A percentile compares a stretch with the other conserved stretches of the same genome.
Evolutionary conservation across 1,140 invertebrate genomes (phyloP).

Genomic region (Tyrophagus putrescentiae): DNA sequence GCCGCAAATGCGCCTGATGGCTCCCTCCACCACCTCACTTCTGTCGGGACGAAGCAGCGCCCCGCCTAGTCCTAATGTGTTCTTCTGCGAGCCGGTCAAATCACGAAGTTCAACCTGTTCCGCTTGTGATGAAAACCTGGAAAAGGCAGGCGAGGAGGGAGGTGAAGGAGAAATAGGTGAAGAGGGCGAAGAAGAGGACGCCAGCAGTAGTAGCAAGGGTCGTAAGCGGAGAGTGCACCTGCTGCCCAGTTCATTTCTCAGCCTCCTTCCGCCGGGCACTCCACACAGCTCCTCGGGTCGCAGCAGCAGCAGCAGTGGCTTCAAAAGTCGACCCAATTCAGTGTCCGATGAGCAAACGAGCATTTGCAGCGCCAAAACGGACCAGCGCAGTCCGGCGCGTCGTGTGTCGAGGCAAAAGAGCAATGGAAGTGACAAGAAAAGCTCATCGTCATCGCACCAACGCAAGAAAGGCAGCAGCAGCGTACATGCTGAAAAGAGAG

Average conservation of each 20-base stretch:
- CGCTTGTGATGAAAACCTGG: no score
- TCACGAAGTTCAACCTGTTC: no score
- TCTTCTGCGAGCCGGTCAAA: no score
- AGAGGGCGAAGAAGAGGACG: not conserved
- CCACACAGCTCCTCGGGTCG: not conserved
- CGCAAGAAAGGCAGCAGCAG: no score
- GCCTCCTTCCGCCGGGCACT: not conserved
- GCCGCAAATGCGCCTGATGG: not conserved
- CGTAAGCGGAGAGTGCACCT: not conserved
- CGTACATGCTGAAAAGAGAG: no score
- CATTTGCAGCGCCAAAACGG: not conserved
- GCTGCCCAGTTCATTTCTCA: constrained; percentile 1
- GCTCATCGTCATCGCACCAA: no score
- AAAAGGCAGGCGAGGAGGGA: no score
- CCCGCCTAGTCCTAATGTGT: no score
- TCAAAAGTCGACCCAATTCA: not conserved
- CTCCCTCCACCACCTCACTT: not conserved
- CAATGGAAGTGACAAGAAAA: no score
- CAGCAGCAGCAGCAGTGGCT: not conserved
- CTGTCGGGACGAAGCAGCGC: no score
- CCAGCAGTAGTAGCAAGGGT: not conserved
- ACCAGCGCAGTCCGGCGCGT: no score
- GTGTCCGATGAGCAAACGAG: not conserved
- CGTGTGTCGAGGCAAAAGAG: no score
- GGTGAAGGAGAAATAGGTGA: not conserved